Conservation (phyloP, 1,140 invertebrate species). For the Pseudomyrmex concolor region DNA sequence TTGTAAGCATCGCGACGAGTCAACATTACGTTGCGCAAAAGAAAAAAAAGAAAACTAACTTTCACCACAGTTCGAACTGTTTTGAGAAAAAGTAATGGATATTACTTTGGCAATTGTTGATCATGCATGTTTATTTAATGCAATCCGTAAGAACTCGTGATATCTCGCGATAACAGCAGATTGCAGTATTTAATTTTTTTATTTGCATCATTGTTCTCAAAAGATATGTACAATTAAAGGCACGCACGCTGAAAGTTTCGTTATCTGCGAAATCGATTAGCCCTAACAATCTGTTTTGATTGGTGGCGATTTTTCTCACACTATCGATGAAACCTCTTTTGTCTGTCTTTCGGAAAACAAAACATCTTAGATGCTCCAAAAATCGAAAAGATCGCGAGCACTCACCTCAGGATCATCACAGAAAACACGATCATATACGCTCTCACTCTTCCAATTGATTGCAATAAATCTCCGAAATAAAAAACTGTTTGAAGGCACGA, state of each 20-base stretch:
- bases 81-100: neutral
- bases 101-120: neutral
- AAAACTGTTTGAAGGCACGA: neutral
- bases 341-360: neutral
- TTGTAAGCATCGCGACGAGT: neutral
- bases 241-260: too few species aligned
- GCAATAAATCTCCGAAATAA: neutral
- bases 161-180: constrained; percentile 27
- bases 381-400: neutral
- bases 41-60: neutral
- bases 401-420: constrained; percentile 25
- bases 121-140: neutral
- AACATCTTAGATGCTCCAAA: neutral
- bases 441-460: neutral
- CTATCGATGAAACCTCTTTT: too few species aligned
- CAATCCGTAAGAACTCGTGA: neutral
- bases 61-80: neutral
- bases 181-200: neutral
- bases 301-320: neutral
- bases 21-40: neutral
- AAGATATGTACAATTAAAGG: neutral
- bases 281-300: too few species aligned
- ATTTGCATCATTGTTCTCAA: too few species aligned
- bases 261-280: too few species aligned
- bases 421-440: neutral